Conservation (phyloP, 2,888 invertebrate species). For the Stictocephala bisonia region DNA sequence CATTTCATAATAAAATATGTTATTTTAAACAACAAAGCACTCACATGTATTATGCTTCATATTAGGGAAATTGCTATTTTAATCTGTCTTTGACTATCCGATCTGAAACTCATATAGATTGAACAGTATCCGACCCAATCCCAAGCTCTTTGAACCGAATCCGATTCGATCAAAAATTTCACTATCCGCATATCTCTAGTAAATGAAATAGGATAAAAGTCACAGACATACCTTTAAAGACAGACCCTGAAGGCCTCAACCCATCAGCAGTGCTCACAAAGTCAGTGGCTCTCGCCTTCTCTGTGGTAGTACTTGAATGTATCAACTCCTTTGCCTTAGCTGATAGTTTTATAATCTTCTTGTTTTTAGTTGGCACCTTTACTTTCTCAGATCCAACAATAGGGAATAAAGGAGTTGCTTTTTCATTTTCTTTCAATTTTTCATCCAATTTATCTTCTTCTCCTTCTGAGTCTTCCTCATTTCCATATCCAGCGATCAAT, state of each 20-base stretch:
- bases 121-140: no score
- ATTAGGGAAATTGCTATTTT: no score
- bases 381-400: slow-evolving; percentile 23
- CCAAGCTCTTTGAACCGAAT: no score
- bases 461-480: slow-evolving; percentile 65
- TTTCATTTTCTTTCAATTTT: slow-evolving; percentile 27
- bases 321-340: slow-evolving; percentile 55
- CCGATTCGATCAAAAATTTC: no score
- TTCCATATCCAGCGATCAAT: slow-evolving; percentile 64
- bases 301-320: slow-evolving; percentile 54
- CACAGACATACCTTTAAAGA: slow-evolving; percentile 8
- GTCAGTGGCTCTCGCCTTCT: slow-evolving; percentile 53
- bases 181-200: no score
- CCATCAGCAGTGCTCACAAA: slow-evolving; percentile 61
- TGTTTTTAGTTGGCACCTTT: slow-evolving; percentile 7
- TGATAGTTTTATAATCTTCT: slow-evolving; percentile 53
- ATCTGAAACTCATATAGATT: no score
- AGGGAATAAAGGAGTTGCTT: slow-evolving; percentile 47
- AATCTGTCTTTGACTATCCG: no score
- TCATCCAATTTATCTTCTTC: slow-evolving; percentile 56
- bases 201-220: no score
- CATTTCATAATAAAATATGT: no score
- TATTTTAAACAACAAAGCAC: no score
- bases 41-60: no score
- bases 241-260: slow-evolving; percentile 66